These are phyloP conservation scores for Melanaphis sacchari DNA, from an alignment of 1,140 invertebrate species.

Conservation along the genomic window DNA sequence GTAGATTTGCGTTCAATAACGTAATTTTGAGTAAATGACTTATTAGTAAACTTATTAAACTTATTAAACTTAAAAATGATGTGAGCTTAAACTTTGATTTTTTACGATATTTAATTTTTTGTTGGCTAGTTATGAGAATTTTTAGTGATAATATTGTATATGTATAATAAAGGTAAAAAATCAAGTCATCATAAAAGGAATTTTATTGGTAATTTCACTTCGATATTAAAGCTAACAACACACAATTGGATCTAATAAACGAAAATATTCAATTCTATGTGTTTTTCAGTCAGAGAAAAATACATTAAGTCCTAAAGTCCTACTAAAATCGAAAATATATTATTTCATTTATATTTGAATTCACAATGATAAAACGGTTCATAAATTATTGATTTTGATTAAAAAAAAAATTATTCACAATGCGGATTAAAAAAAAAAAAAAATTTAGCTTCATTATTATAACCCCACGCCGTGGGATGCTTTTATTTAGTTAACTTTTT, in stretches of 20 bases:
- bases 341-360: not conserved
- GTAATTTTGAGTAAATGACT: too few species aligned
- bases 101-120: not conserved
- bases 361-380: not conserved
- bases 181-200: too few species aligned
- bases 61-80: too few species aligned
- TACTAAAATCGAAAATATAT: not conserved
- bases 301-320: not conserved
- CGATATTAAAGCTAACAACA: too few species aligned
- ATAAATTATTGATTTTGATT: not conserved
- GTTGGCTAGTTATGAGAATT: too few species aligned
- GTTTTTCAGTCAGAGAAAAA: not conserved
- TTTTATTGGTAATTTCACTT: not conserved
- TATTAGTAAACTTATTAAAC: not conserved
- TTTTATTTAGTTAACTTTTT: not conserved
- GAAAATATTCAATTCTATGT: not conserved
- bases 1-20: not conserved
- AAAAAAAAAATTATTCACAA: not conserved
- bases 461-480: not conserved
- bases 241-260: not conserved
- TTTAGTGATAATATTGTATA: too few species aligned
- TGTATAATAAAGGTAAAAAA: too few species aligned
- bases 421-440: not conserved
- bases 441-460: not conserved
- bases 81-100: not conserved